Base-by-base conservation (phyloP, 2,888 invertebrate species). In the Leucophenga maculata region DNA sequence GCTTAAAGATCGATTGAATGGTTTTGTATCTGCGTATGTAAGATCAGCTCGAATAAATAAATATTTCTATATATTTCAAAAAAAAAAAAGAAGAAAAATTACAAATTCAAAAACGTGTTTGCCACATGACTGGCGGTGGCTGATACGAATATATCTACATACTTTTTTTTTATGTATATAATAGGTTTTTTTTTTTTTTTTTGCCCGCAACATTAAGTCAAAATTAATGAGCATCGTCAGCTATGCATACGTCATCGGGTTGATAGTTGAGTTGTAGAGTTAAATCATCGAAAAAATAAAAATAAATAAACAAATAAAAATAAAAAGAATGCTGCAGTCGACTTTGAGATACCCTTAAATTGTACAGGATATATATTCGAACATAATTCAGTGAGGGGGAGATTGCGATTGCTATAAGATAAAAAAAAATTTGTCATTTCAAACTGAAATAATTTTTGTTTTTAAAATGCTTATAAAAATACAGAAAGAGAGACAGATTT, bases 61-160 rank as follows among this genome's bases (percentile, higher is more conserved):
- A 3, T 26, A 26, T 3, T 3, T 26, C 26, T 26, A 4, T 3
- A 26, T 52, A 20, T 20, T 52, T 52, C n/a, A n/a, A 52, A 8
- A 6, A 13, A n/a, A n/a, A 46, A n/a, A 14, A 46, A 4, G n/a
- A n/a, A n/a, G n/a, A 48, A 48, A 8, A 48, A 48, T 48, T 18
- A 50, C 6, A 50, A 50, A 50, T 50, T 50, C 50, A 50, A 6
- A 50, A 50, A 50, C 50, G 50, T 50, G 50, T 50, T 50, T 50
- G 50, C 16, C 52, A 52, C 6, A 18, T 18, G 20, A 52, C n/a
- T 52, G 52, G n/a, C 52, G 20, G 20, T 52, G 16, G 9, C 55
- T 57, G 57, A 26, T 57, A 55, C 32, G 26, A 20, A n/a, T 26
- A 57, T 22, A 13, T 14, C 55, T 20, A 14, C 55, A 55, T 55